Evolutionary conservation across 2,888 invertebrate genomes (phyloP).

Genomic region (Drosophila limbata): DNA sequence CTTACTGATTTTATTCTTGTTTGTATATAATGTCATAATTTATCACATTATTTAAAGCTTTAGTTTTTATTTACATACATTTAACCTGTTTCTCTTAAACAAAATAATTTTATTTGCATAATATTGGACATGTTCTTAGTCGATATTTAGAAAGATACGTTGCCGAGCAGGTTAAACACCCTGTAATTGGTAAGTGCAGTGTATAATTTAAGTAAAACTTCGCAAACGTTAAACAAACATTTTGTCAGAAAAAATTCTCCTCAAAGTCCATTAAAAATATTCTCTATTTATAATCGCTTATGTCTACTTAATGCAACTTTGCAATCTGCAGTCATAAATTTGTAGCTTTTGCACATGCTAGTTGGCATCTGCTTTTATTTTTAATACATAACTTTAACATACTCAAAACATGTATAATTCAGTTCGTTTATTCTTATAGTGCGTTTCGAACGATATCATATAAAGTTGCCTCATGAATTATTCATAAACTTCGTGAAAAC

Average conservation of each 20-base stretch:
- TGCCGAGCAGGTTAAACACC: too few species aligned
- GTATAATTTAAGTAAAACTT: too few species aligned
- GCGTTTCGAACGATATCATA: slow-evolving; percentile 51
- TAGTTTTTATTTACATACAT: slow-evolving; percentile 24
- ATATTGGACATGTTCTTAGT: too few species aligned
- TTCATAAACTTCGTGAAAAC: slow-evolving; percentile 56
- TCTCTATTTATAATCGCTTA: neutral
- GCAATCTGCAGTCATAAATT: neutral
- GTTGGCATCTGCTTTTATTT: slow-evolving; percentile 8
- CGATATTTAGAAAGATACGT: too few species aligned
- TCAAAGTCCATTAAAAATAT: neutral
- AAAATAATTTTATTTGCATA: too few species aligned
- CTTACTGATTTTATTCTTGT: slow-evolving; percentile 2
- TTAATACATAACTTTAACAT: slow-evolving; percentile 16
- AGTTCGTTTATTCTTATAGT: slow-evolving; percentile 43
- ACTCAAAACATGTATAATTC: slow-evolving; percentile 43
- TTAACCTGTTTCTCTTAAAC: too few species aligned
- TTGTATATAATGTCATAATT: slow-evolving; percentile 34
- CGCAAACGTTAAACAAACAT: too few species aligned
- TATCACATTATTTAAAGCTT: slow-evolving; percentile 44
- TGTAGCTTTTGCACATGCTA: neutral
- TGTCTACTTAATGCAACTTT: neutral
- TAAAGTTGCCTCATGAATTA: slow-evolving; percentile 71
- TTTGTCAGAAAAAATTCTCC: too few species aligned
- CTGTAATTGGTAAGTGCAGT: too few species aligned